Evolutionary conservation across 2,113 vertebrate species (phyloP).

Genomic region (Dinomys branickii): DNA sequence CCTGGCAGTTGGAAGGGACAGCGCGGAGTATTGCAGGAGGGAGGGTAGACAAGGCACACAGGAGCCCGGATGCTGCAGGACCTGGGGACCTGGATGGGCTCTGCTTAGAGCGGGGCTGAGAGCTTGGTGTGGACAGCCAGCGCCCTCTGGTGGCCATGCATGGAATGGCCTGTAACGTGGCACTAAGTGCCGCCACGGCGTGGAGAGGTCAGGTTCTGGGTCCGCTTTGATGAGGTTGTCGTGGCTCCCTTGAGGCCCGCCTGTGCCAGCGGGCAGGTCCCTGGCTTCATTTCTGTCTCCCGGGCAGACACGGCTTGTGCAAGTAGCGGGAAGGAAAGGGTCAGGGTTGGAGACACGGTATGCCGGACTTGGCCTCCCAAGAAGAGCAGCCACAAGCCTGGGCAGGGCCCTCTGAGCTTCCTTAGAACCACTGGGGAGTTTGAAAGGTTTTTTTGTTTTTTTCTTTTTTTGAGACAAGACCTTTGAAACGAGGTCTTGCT

Average conservation of each 20-base stretch:
- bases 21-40: not conserved
- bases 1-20: not conserved
- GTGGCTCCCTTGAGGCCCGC: not conserved
- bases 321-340: not conserved
- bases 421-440: not conserved
- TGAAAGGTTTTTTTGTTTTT: not conserved
- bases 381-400: not conserved
- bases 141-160: fast-evolving
- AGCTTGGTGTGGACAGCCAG: not conserved
- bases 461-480: no score
- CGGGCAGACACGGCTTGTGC: not conserved
- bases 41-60: not conserved
- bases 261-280: not conserved
- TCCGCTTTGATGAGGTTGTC: not conserved
- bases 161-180: not conserved
- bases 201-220: not conserved
- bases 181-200: not conserved
- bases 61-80: not conserved
- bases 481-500: not conserved
- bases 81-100: fast-evolving
- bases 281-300: not conserved
- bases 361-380: not conserved
- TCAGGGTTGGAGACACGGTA: not conserved
- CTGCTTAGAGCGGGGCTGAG: not conserved
- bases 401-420: not conserved